Evolutionary conservation across 92 coral and sea anemone genomes (phyloP).

Genomic region (Phenganax marumi): DNA sequence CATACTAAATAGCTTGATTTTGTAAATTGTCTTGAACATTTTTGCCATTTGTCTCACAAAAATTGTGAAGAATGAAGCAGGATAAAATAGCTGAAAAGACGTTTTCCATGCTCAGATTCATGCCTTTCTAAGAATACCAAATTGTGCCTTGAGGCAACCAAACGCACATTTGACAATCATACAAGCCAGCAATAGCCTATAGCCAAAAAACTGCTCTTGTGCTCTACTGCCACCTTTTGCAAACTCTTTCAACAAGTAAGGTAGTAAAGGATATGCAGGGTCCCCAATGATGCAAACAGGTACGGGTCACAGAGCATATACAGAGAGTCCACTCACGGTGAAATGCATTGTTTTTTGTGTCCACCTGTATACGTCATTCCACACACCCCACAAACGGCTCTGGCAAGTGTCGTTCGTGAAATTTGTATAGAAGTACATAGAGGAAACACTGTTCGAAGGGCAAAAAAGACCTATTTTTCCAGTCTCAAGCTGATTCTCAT

Average conservation of each 20-base stretch:
- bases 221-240: constrained; percentile 50
- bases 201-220: constrained; percentile 63
- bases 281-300: constrained; percentile 63
- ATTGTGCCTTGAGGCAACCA: constrained; percentile 58
- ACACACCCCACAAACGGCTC: too few species aligned
- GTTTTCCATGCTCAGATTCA: constrained; percentile 53
- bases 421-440: too few species aligned
- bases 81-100: constrained; percentile 41
- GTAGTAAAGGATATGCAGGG: constrained; percentile 57
- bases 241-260: constrained; percentile 59
- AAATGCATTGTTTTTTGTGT: too few species aligned
- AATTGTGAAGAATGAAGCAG: constrained; percentile 55
- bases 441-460: too few species aligned
- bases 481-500: too few species aligned
- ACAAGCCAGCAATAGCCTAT: constrained; percentile 42
- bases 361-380: too few species aligned
- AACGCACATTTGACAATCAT: constrained; percentile 59
- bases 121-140: constrained; percentile 57
- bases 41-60: constrained; percentile 44
- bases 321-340: too few species aligned
- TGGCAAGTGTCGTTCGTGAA: too few species aligned
- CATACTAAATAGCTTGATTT: constrained; percentile 32
- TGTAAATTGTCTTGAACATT: constrained; percentile 1
- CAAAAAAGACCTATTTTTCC: too few species aligned
- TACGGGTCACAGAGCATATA: too few species aligned